Evolutionary conservation across 2,888 invertebrate genomes (phyloP).

Genomic region (Odontocolon sp.): DNA sequence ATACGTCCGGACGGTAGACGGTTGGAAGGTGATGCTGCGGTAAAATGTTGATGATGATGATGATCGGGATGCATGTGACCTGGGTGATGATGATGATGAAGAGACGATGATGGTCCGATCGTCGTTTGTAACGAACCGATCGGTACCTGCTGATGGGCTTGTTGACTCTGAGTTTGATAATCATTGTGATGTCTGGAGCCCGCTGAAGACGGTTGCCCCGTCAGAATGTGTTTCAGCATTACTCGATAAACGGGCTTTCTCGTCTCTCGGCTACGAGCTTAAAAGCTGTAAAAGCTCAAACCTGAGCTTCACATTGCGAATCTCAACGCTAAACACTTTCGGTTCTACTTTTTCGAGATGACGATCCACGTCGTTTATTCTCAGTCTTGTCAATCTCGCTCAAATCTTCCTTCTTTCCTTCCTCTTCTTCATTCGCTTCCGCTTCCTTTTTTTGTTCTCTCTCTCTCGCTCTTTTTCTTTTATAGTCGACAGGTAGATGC

Average conservation of each 20-base stretch:
- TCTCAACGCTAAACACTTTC: background rate
- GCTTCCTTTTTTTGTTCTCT: too few species aligned
- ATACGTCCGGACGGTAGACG: constrained; percentile 25
- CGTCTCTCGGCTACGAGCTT: constrained; percentile 19
- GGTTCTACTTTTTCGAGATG: too few species aligned
- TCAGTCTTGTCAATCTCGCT: background rate
- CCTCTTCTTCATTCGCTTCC: too few species aligned
- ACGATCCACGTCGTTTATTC: too few species aligned
- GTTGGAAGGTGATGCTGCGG: constrained; percentile 45
- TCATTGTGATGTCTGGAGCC: constrained; percentile 81
- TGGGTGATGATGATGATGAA: constrained; percentile 62
- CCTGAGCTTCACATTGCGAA: constrained; percentile 29
- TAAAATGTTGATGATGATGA: constrained; percentile 61
- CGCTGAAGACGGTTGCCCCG: constrained; percentile 82
- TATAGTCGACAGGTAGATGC: too few species aligned
- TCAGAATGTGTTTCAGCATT: constrained; percentile 89
- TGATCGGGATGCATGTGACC: constrained; percentile 50
- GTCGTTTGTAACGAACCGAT: constrained; percentile 50
- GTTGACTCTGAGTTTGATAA: constrained; percentile 66
- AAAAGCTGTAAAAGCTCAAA: too few species aligned
- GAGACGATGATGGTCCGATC: constrained; percentile 61
- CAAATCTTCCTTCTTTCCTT: background rate
- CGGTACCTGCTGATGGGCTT: constrained; percentile 32
- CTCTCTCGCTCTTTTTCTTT: too few species aligned
- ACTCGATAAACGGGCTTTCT: constrained; percentile 65